Conservation (phyloP, 2,797 vertebrate species). For the Anguilla megastoma region DNA sequence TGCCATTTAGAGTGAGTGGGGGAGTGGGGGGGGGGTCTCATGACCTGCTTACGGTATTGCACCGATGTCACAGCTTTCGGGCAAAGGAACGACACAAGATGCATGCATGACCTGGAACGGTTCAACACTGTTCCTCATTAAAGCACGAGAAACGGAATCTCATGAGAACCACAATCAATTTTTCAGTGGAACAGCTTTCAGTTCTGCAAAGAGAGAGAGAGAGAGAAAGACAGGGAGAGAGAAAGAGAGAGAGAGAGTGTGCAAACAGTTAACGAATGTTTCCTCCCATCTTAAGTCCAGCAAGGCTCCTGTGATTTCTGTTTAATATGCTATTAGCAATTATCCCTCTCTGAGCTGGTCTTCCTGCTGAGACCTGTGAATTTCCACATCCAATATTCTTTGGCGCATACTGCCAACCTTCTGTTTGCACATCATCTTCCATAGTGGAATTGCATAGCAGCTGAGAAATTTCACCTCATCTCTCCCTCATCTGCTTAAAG, state of each 20-base stretch:
- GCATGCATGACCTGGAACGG: not conserved
- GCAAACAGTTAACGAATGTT: not conserved
- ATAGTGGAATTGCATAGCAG: not conserved
- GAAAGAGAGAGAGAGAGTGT: not conserved
- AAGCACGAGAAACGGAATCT: slow-evolving; percentile 30
- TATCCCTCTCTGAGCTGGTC: not conserved
- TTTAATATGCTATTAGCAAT: slow-evolving; percentile 7
- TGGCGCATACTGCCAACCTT: not conserved
- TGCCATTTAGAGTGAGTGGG: not conserved
- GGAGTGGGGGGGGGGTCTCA: not conserved
- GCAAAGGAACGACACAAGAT: not conserved
- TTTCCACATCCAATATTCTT: not conserved
- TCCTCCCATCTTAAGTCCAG: not conserved
- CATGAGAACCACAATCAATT: slow-evolving; percentile 25
- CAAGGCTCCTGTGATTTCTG: not conserved
- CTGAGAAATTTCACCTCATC: not conserved
- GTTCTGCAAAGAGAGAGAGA: not conserved
- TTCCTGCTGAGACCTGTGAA: not conserved
- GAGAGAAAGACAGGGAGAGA: not conserved
- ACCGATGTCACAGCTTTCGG: not conserved
- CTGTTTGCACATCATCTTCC: not conserved
- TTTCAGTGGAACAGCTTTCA: slow-evolving; percentile 14
- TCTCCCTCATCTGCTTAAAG: not conserved
- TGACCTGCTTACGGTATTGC: slow-evolving; percentile 3
- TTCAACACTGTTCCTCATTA: not conserved